Percentiles rank a stretch among this genome's conserved stretches.
These are phyloP conservation scores for Eupsittula cactorum DNA, from an alignment of 2,113 vertebrate species.

Conservation along the genomic window DNA sequence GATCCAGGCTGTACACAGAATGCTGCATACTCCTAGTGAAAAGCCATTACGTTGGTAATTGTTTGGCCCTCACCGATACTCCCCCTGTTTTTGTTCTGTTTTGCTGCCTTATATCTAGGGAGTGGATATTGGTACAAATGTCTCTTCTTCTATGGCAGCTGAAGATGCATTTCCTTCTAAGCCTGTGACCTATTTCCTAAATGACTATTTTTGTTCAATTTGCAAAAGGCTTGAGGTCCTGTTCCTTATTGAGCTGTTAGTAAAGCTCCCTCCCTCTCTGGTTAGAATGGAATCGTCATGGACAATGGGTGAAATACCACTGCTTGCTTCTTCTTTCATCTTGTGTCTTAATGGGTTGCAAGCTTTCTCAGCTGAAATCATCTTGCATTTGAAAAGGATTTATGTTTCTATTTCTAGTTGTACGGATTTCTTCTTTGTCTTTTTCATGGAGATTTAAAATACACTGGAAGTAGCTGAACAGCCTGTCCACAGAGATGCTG, in stretches of 20 bases:
- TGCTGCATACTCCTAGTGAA: neutral
- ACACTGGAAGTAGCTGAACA: slow-evolving; percentile 6
- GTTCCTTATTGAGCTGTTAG: neutral
- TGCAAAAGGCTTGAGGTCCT: neutral
- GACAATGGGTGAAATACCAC: neutral
- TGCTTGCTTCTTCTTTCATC: neutral
- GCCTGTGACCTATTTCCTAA: neutral
- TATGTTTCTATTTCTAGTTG: slow-evolving; percentile 44
- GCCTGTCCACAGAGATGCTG: neutral
- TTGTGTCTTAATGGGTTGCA: neutral
- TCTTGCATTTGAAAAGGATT: slow-evolving; percentile 22
- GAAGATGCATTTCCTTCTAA: neutral
- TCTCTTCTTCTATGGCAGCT: neutral
- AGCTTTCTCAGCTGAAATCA: neutral
- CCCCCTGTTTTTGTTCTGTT: neutral
- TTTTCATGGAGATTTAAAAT: slow-evolving; percentile 32
- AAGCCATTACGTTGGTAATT: neutral
- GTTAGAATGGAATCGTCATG: neutral
- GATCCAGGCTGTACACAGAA: neutral
- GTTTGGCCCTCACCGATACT: neutral
- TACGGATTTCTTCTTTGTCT: slow-evolving; percentile 32
- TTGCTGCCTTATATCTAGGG: neutral
- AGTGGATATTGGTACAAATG: neutral
- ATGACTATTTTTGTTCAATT: neutral
- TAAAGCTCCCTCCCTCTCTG: neutral